Percentiles rank a stretch among this genome's conserved stretches.
These are phyloP conservation scores for Helicorthomorpha holstii DNA, from an alignment of 1,140 invertebrate genomes.

Conservation along the genomic window DNA sequence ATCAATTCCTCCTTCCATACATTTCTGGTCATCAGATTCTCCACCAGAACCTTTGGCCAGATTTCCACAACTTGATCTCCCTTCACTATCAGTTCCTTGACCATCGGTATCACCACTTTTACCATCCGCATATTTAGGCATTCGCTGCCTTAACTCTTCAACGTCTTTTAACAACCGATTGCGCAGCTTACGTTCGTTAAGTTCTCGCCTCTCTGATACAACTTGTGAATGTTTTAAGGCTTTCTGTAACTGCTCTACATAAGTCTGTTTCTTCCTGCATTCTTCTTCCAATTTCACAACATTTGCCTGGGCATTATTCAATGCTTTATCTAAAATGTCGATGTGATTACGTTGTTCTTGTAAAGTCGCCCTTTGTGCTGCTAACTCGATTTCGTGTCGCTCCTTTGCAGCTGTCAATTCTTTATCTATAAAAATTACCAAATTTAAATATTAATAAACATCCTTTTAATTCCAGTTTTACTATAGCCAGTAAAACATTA, in stretches of 20 bases:
- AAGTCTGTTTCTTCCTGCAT: constrained; percentile 64
- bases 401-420: constrained; percentile 71
- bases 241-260: constrained; percentile 69
- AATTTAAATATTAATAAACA: too few species aligned
- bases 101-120: background rate
- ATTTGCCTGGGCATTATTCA: constrained; percentile 77
- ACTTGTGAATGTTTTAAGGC: constrained; percentile 65
- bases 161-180: constrained; percentile 64
- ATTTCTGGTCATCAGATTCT: constrained; percentile 4
- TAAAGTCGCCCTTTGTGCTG: constrained; percentile 67
- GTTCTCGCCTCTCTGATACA: constrained; percentile 63
- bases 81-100: constrained; percentile 1
- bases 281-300: constrained; percentile 77
- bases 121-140: background rate
- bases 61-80: background rate
- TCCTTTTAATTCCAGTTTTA: too few species aligned
- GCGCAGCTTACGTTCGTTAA: constrained; percentile 50
- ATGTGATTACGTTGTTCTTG: constrained; percentile 84
- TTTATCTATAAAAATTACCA: constrained; percentile 45
- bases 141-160: constrained; percentile 26
- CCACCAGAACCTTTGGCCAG: background rate
- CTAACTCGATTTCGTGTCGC: constrained; percentile 74
- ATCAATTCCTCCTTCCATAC: constrained; percentile 9
- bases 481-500: too few species aligned
- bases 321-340: constrained; percentile 75